Evolutionary conservation across 2,113 vertebrate genomes (phyloP).

Genomic region (Balaeniceps rex): DNA sequence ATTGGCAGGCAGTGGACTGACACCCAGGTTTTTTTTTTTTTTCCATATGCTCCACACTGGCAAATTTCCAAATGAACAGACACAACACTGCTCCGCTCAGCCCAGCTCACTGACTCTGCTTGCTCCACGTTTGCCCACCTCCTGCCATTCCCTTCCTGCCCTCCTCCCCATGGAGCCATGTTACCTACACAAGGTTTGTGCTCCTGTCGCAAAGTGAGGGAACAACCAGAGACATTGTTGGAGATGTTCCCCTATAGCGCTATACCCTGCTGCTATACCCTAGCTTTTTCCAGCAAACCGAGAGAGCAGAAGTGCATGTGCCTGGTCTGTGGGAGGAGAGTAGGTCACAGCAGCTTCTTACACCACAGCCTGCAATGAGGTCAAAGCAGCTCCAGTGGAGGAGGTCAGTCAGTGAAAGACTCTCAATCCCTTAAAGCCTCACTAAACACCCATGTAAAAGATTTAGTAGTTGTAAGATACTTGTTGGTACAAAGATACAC

Average conservation of each 20-base stretch:
- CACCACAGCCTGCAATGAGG: not conserved
- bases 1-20: not conserved
- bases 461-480: not conserved
- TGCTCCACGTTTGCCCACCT: not conserved
- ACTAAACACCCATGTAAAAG: not conserved
- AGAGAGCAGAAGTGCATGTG: not conserved
- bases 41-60: rapidly evolving
- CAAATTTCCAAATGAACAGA: not conserved
- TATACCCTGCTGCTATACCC: not conserved
- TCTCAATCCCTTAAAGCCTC: not conserved
- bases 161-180: not conserved
- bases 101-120: not conserved
- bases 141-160: not conserved
- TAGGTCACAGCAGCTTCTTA: not conserved
- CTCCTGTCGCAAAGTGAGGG: not conserved
- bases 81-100: not conserved
- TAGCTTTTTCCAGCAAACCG: not conserved
- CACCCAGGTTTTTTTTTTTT: not conserved
- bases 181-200: not conserved
- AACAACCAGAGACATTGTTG: not conserved
- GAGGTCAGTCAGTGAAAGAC: not conserved
- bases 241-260: not conserved
- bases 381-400: not conserved
- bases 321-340: not conserved
- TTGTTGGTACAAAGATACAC: not conserved